Evolutionary conservation across 2,888 invertebrate genomes (phyloP).

Genomic region (Willowsia nigromaculata): DNA sequence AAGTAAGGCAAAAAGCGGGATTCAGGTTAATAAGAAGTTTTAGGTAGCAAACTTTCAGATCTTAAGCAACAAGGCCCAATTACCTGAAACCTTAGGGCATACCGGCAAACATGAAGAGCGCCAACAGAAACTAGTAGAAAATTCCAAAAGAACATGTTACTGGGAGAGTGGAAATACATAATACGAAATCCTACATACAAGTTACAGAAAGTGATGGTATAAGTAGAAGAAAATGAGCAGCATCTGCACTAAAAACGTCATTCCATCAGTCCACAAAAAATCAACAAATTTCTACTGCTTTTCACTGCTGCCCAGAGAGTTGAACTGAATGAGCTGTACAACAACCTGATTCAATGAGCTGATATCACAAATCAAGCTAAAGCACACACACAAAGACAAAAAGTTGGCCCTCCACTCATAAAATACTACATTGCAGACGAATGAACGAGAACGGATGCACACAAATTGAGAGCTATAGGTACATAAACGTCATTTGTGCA

Average conservation of each 20-base stretch:
- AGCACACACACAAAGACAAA: constrained; percentile 65
- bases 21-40: constrained; percentile 33
- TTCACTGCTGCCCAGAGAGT: neutral
- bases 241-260: constrained; percentile 34
- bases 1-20: constrained; percentile 19
- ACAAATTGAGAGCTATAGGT: neutral
- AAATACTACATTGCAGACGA: constrained; percentile 9
- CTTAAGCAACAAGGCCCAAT: constrained; percentile 56
- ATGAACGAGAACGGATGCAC: neutral
- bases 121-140: neutral
- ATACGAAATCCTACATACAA: neutral
- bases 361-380: constrained; percentile 59
- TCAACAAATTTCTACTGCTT: neutral
- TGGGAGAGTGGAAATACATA: neutral
- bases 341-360: constrained; percentile 49
- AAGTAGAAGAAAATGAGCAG: neutral
- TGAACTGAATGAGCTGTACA: constrained; percentile 45
- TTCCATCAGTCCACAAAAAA: constrained; percentile 4
- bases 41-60: constrained; percentile 29
- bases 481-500: constrained; percentile 11
- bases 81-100: constrained; percentile 62
- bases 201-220: constrained; percentile 2
- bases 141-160: constrained; percentile 26
- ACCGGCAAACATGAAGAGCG: constrained; percentile 44
- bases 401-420: constrained; percentile 14